Base-by-base conservation (phyloP, 2,888 invertebrate species). In the Eucriotettix oculatus region DNA sequence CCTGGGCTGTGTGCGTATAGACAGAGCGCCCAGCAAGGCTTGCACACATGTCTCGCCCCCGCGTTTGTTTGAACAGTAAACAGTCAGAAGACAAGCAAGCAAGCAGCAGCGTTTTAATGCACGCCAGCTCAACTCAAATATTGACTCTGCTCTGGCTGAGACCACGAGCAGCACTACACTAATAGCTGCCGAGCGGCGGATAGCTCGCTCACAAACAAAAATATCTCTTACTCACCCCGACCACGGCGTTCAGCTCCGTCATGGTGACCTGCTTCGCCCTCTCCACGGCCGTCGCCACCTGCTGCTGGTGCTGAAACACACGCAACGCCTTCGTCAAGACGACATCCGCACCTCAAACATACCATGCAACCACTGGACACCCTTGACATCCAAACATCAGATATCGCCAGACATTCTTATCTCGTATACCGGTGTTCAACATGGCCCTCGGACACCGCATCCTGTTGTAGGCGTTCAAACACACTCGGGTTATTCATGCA, bases 261-360 rank as follows among this genome's bases (percentile, higher is more conserved):
- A 93, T 92, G 69, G 90, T 92, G 72, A 96, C 90, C 79, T 94
- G 91, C 76, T 95, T 95, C 69, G 94, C 94, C 70, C 94, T 77
- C 74, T 96, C 95, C 65, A 95, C 90, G 10, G 95, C 93, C 64
- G 88, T 86, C 54, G 90, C 90, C 65, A 95, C 94, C 78, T 92
- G 91, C 77, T 91, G 90, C 74, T 95, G 94, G 72, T 87, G 87
- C 74, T 87, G 69, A 12, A 68, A 66, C 57, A 64, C 55, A 29
- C 16, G 29, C 54, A 54, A 52, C n/a, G 52, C 52, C 52, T 10
- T 10, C 52, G 52, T 52, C 56, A 57, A 52, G 56, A n/a, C n/a
- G n/a, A 62, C 14, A 16, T 16, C 14, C 11, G 10, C 54, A 12
- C 17, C 14, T 7, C 54, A 16, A 29, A 53, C 57, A 60, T n/a